Evolutionary conservation across 2,888 invertebrate species (phyloP), one percentile per base, ranked within the genome.

Genomic region (Eutolmus rufibarbis): DNA sequence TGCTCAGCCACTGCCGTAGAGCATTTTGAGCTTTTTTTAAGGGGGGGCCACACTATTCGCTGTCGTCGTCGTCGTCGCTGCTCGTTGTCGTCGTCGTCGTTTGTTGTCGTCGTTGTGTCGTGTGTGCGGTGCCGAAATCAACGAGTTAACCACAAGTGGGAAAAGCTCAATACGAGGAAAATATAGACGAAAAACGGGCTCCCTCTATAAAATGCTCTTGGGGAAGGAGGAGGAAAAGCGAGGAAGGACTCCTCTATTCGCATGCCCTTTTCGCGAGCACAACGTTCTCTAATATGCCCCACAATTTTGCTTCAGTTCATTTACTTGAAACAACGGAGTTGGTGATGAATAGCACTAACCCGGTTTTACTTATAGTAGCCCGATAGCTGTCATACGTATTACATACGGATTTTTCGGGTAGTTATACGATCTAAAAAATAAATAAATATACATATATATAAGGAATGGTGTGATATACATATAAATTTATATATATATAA

Each of bases 261-360:
- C 85, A 85, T 85, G 85, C 85, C 85, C 85, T 85, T 82, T 74
- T 74, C 85, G 74, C 85, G 85, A 74, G 85, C 74, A 51, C 51
- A 74, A 43, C 85, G 74, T 74, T 85, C 85, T 85, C 85, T 85
- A 85, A 74, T 74, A 74, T 85, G 85, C 85, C 74, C 85, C 85
- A 74, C 85, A 74, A 74, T 85, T 74, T 85, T 74, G 57, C 37
- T 34, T 85, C 85, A 85, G 85, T 85, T 85, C 85, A 85, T 74
- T 85, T 85, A 74, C 85, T 85, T 85, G 74, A 74, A 85, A 85
- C 85, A 85, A 74, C 85, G 85, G 85, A 74, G 85, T 85, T 74
- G 85, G 85, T 85, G 85, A 85, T 74, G 85, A 85, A 85, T 85
- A 85, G 85, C 74, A 74, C 74, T 74, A 85, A 85, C 74, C 74